Conservation (phyloP, 2,113 vertebrate species). For the Dryoscopus gambensis region DNA sequence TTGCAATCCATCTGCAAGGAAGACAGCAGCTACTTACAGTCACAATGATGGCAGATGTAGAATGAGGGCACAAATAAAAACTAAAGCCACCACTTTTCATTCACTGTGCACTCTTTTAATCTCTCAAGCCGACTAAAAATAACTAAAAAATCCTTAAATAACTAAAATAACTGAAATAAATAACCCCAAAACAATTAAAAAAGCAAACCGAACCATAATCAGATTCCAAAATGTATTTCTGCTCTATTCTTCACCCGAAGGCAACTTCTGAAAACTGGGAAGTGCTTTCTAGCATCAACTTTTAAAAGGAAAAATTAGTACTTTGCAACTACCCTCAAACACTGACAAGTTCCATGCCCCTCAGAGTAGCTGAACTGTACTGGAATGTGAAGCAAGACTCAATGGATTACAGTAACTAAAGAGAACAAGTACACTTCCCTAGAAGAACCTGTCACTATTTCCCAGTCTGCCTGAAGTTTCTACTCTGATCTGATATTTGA, state of each 20-base stretch:
- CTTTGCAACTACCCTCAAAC: neutral
- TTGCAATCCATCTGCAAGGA: neutral
- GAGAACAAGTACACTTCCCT: neutral
- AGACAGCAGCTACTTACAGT: neutral
- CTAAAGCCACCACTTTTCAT: neutral
- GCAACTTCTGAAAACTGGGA: neutral
- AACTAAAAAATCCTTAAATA: neutral
- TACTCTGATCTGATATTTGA: neutral
- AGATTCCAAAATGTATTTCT: neutral
- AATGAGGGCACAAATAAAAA: neutral
- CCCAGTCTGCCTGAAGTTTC: neutral
- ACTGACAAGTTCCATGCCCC: neutral
- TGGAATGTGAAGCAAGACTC: neutral
- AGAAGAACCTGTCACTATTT: neutral
- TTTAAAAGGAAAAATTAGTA: neutral
- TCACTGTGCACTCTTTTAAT: neutral
- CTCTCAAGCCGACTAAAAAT: neutral
- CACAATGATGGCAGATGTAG: accelerated
- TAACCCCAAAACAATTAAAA: neutral
- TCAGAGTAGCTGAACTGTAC: neutral
- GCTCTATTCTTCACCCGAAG: neutral
- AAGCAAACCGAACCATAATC: neutral
- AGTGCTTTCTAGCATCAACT: neutral
- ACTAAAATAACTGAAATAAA: neutral
- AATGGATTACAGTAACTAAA: neutral